These are phyloP conservation scores for Chaenogobius annularis DNA, from an alignment of 2,113 vertebrate species.

Conservation along the genomic window DNA sequence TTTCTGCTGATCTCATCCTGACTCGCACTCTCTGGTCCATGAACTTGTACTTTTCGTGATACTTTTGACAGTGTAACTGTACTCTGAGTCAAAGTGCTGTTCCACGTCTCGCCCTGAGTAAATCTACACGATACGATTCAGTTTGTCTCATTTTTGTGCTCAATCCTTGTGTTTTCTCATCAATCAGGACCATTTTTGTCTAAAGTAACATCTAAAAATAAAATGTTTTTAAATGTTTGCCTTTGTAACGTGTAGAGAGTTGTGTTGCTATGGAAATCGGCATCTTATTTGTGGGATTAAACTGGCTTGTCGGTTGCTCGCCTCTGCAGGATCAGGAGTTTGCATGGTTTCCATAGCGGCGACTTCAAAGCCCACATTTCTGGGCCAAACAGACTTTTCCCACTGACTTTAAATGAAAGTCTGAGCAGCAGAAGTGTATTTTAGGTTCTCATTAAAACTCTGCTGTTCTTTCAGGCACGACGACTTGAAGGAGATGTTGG, in stretches of 20 bases:
- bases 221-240: neutral
- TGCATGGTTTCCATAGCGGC: slow-evolving; percentile 22
- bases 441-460: neutral
- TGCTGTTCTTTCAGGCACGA: slow-evolving; percentile 82
- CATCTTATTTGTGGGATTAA: slow-evolving; percentile 29
- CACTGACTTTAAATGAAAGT: slow-evolving; percentile 17
- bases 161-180: no score
- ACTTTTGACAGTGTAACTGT: no score
- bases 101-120: no score
- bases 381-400: slow-evolving; percentile 41
- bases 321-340: slow-evolving; percentile 27
- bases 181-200: no score
- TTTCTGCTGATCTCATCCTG: no score
- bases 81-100: no score
- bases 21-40: no score
- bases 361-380: slow-evolving; percentile 47
- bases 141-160: no score
- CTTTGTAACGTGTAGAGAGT: neutral
- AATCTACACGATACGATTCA: no score
- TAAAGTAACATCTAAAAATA: neutral
- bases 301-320: slow-evolving; percentile 14
- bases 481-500: slow-evolving; percentile 98
- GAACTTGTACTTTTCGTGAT: no score
- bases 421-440: slow-evolving; percentile 2
- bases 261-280: neutral